Conservation (phyloP, 2,113 vertebrate genomes). For the Phasianus colchicus region DNA sequence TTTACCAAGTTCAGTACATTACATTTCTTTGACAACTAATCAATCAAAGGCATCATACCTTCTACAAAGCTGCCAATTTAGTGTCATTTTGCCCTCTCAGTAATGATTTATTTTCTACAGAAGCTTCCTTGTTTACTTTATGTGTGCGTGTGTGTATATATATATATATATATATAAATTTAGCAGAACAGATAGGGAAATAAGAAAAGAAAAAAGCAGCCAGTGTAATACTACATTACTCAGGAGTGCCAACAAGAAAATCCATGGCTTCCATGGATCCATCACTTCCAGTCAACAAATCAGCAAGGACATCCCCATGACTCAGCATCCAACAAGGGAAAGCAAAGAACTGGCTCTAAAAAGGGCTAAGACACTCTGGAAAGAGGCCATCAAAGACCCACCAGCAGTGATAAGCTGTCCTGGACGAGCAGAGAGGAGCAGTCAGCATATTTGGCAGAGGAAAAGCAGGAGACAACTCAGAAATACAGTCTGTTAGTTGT, state of each 20-base stretch:
- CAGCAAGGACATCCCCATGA: not conserved
- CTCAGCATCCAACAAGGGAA: not conserved
- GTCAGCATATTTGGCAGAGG: slow-evolving; percentile 1
- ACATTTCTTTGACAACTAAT: slow-evolving; percentile 75
- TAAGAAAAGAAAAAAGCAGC: not conserved
- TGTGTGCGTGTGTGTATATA: not conserved
- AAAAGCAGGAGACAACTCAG: not conserved
- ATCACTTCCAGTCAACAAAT: not conserved
- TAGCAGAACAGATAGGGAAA: not conserved
- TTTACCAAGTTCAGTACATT: slow-evolving; percentile 67
- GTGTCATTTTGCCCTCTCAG: slow-evolving; percentile 65
- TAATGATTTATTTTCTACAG: slow-evolving; percentile 61
- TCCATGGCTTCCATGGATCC: not conserved
- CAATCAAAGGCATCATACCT: slow-evolving; percentile 70
- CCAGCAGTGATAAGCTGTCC: slow-evolving; percentile 16
- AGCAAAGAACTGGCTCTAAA: slow-evolving; percentile 6
- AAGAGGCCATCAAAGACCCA: slow-evolving; percentile 10
- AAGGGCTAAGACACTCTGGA: slow-evolving; percentile 1
- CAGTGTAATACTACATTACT: not conserved
- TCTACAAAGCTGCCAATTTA: slow-evolving; percentile 67
- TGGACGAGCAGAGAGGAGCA: slow-evolving; percentile 17
- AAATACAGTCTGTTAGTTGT: not conserved
- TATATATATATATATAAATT: not conserved
- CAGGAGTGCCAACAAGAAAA: not conserved
- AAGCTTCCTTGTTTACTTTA: slow-evolving; percentile 69